phyloP scores from a whole-genome alignment of 2,888 invertebrate species.

The Penaeus monodon region DNA sequence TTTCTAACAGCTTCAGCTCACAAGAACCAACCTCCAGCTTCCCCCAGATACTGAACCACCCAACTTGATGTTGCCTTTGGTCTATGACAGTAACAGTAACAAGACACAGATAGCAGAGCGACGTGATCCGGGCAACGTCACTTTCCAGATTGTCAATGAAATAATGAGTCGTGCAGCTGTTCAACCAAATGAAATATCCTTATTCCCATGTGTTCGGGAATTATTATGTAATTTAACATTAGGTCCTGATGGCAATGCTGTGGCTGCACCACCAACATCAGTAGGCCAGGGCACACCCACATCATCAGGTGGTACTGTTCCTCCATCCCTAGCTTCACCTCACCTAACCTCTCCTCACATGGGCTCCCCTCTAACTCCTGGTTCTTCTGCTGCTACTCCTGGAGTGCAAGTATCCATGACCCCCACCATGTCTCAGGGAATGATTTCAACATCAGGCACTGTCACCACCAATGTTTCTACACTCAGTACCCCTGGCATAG shows the following conservation, averaged over 20 bases:
- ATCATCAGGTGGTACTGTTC: conserved; percentile 41
- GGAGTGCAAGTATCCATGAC: conserved; percentile 5
- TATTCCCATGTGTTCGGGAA: conserved; percentile 92
- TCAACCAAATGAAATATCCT: conserved; percentile 81
- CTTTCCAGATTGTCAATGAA: conserved; percentile 76
- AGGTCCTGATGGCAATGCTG: conserved; percentile 76
- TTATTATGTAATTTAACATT: conserved; percentile 85
- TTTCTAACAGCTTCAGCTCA: conserved; percentile 76
- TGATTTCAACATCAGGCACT: conserved; percentile 37
- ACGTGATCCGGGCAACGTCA: conserved; percentile 72
- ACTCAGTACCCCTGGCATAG: conserved; percentile 1
- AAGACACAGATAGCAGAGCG: conserved; percentile 88
- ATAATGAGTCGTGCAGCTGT: conserved; percentile 73
- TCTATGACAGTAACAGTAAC: conserved; percentile 90
- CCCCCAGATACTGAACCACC: conserved; percentile 77
- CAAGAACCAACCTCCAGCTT: conserved; percentile 73
- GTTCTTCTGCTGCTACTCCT: conserved; percentile 9
- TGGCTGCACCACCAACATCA: conserved; percentile 32
- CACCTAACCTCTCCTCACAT: conserved; percentile 41
- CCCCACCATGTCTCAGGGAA: conserved; percentile 27
- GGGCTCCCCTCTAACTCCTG: conserved; percentile 35
- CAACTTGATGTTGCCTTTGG: conserved; percentile 87
- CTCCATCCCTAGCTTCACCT: conserved; percentile 46
- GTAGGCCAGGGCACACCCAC: conserved; percentile 24
- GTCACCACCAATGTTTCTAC: conserved; percentile 20